phyloP scores from a whole-genome alignment of 2,113 vertebrate species.

The Poecilia latipinna region DNA sequence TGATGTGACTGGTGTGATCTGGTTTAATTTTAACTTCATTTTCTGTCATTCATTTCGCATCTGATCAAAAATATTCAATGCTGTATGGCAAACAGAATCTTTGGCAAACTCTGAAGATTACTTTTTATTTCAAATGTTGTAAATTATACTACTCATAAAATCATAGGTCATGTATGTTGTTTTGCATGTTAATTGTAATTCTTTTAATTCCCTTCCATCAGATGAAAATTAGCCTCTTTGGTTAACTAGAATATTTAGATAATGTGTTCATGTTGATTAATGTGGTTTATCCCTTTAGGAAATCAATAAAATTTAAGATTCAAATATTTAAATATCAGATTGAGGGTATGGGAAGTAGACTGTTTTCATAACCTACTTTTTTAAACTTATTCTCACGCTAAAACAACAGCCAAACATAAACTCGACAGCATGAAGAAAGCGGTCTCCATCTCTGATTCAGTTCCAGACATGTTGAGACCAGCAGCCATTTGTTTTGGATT shows the following conservation, averaged over 20 bases:
- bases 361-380: background rate
- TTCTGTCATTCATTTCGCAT: background rate
- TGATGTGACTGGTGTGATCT: background rate
- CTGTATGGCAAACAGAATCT: too few species aligned
- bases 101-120: background rate
- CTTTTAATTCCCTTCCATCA: too few species aligned
- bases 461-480: background rate
- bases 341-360: background rate
- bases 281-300: too few species aligned
- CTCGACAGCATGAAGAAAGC: background rate
- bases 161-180: too few species aligned
- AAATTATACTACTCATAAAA: too few species aligned
- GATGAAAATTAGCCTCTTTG: too few species aligned
- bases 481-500: constrained; percentile 36
- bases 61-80: background rate
- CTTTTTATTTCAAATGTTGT: too few species aligned
- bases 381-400: too few species aligned
- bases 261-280: too few species aligned
- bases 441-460: constrained; percentile 33
- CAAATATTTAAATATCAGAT: background rate
- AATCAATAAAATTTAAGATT: too few species aligned
- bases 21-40: background rate
- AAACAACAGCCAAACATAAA: background rate
- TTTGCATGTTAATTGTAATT: too few species aligned
- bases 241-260: too few species aligned